Evolutionary conservation across 2,797 vertebrate species (phyloP), one percentile per base, ranked within the genome.

Genomic region (Acipenser oxyrinchus): DNA sequence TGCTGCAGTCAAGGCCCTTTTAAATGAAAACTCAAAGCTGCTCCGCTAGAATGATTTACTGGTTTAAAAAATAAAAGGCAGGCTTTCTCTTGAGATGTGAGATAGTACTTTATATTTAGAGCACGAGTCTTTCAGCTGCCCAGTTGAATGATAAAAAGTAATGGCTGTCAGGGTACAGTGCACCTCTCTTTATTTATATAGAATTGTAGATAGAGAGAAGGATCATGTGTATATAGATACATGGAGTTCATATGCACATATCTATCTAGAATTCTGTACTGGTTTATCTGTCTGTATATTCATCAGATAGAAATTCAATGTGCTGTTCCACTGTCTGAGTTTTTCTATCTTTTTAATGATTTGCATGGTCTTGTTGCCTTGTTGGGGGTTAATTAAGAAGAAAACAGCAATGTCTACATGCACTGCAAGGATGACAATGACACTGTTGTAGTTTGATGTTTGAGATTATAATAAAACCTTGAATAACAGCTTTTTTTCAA

Each of bases 171-270:
- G 71, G 3, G 59, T 57, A 51, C 62, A 64, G 64, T 62, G 23
- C 61, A 6, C 61, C 10, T 15, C 68, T 67, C 65, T 61, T 60
- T 57, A 51, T 63, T 51, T 64, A 13, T 48, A 66, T 7, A 11
- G 50, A 23, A 48, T 75, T 13, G 50, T 0, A 48, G 12, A 70
- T 60, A 57, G 65, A 49, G 68, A 72, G 49, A 62, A 75, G 69
- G 76, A 73, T 71, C 63, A 63, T 79, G 72, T 74, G 73, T 74
- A 75, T 73, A 70, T 72, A 76, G 70, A 73, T 78, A 57, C 73
- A 66, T 70, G 64, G 6, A 10, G 68, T 78, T 37, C 23, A 4
- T 37, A 65, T 57, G 72, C 74, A 78, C 75, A 81, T 79, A 74
- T 69, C 71, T 77, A 74, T 75, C 69, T 72, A 73, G 76, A 73